Evolutionary conservation across 2,888 invertebrate species (phyloP).

Genomic region (Micoletzkya japonica): DNA sequence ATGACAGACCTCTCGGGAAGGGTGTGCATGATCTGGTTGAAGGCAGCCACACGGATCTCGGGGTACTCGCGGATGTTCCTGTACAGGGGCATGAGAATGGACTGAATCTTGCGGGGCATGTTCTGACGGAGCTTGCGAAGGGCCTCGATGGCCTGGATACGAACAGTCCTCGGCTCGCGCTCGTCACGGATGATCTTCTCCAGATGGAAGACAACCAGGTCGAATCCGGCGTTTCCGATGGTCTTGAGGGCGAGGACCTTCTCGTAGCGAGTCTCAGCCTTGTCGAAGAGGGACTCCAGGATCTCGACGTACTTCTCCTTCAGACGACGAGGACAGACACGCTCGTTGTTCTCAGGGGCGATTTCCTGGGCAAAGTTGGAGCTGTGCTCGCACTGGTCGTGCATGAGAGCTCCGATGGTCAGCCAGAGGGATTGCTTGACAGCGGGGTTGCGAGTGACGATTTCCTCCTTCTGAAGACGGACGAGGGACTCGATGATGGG

Average conservation of each 20-base stretch:
- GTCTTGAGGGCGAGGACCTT: slow-evolving; percentile 58
- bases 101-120: slow-evolving; percentile 52
- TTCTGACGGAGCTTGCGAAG: slow-evolving; percentile 41
- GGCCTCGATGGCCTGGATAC: slow-evolving; percentile 55
- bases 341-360: slow-evolving; percentile 19
- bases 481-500: slow-evolving; percentile 29
- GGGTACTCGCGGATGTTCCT: slow-evolving; percentile 45
- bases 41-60: slow-evolving; percentile 53
- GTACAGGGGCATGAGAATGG: slow-evolving; percentile 57
- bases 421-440: slow-evolving; percentile 51
- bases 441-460: slow-evolving; percentile 29
- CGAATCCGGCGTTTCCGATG: slow-evolving; percentile 59
- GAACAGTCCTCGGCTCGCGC: slow-evolving; percentile 42
- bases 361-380: slow-evolving; percentile 22
- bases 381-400: slow-evolving; percentile 46
- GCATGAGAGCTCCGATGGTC: slow-evolving; percentile 49
- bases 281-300: slow-evolving; percentile 40
- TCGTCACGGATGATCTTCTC: slow-evolving; percentile 58
- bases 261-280: slow-evolving; percentile 43
- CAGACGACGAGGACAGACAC: slow-evolving; percentile 42
- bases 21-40: slow-evolving; percentile 50
- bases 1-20: slow-evolving; percentile 49
- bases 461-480: slow-evolving; percentile 32
- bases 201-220: slow-evolving; percentile 47
- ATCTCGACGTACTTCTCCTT: slow-evolving; percentile 45